Base-by-base conservation (phyloP, 2,797 vertebrate species). In the Steatocranus sp. region DNA sequence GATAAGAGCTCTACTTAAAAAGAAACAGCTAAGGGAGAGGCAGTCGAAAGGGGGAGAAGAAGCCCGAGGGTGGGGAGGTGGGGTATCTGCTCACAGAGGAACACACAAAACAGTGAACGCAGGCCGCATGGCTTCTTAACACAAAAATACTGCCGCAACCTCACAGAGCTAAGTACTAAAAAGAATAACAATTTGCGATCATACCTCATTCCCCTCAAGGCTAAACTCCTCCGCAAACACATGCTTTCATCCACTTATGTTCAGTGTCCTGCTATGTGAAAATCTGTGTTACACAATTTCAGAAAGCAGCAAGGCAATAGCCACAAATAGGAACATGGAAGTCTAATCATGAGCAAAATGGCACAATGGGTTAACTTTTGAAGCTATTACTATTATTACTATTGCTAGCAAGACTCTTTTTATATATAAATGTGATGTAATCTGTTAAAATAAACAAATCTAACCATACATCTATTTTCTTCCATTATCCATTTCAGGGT, bases 141-240 rank as follows among this genome's bases (percentile, higher is more conserved):
- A 89, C 81, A 83, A 78, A 89, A 85, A 87, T 51, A 51, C 50
- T 41, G 46, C 38, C 79, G 77, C 83, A 85, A 87, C 73, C 83
- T 85, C 43, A 70, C 53, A 70, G 53, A 87, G 85, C 51, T 50
- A 49, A 80, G 56, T 74, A 81, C 83, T 53, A 80, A 38, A 84
- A 80, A 81, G 82, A 89, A 76, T 78, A 81, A 83, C 83, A 91
- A 84, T 76, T 73, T 84, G 70, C 7, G 20, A 86, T 87, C 83
- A 87, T 41, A 87, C 88, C 73, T 84, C 23, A 87, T 74, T 75
- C 53, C 79, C 82, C 88, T 84, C 66, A 85, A 88, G 89, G 80
- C 68, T 85, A 73, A 74, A 91, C 90, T 63, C 88, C 90, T 83
- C 83, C 76, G n/a, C 90, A 87, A 89, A 89, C 80, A 84, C 81